These are phyloP conservation scores for Pteronura brasiliensis DNA, from an alignment of 2,113 vertebrate genomes.

Conservation along the genomic window DNA sequence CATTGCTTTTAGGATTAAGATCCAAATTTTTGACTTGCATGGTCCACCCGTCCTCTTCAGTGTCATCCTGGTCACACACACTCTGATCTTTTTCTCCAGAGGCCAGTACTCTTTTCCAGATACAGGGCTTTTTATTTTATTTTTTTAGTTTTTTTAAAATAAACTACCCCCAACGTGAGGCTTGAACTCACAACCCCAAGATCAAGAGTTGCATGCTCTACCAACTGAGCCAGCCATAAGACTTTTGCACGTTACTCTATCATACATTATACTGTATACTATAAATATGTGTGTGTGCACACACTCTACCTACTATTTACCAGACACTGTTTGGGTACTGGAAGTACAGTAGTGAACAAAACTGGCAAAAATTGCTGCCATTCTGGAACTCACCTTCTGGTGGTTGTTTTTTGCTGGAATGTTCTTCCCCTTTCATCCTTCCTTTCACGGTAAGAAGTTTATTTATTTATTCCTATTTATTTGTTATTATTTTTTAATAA, in stretches of 20 bases:
- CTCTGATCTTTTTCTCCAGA: neutral
- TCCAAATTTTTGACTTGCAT: neutral
- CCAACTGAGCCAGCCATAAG: neutral
- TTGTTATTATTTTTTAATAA: neutral
- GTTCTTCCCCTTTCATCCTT: neutral
- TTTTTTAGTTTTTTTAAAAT: neutral
- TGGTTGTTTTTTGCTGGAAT: neutral
- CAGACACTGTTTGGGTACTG: neutral
- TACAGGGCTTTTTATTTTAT: neutral
- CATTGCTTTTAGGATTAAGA: conserved; percentile 9
- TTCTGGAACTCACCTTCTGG: neutral
- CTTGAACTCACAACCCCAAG: neutral
- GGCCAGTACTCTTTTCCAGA: neutral
- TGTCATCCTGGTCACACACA: neutral
- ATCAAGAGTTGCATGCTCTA: neutral
- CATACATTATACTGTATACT: neutral
- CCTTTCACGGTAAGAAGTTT: neutral
- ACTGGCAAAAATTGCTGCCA: neutral
- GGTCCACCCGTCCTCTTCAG: neutral
- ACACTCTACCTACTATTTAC: neutral
- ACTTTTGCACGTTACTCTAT: neutral
- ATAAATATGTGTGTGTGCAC: neutral
- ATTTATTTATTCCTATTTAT: neutral
- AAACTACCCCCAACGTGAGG: neutral
- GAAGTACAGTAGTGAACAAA: neutral